Percentiles rank a stretch among this genome's conserved stretches.
These are phyloP conservation scores for Diadophis punctatus DNA, from an alignment of 2,113 vertebrate genomes.

Conservation along the genomic window DNA sequence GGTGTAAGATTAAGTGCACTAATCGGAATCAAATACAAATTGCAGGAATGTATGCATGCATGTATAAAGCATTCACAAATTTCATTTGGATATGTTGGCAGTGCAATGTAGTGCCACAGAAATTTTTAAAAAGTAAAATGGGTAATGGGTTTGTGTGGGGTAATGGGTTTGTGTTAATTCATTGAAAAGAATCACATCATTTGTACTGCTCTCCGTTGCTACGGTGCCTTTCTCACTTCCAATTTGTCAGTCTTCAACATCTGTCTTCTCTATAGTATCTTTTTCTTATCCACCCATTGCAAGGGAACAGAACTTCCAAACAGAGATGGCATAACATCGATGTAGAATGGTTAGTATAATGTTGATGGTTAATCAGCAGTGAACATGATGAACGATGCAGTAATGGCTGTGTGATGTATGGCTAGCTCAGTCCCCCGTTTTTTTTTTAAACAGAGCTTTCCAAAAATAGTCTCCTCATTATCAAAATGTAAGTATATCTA, in stretches of 20 bases:
- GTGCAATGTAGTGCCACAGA: not conserved
- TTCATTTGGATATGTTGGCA: not conserved
- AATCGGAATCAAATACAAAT: not conserved
- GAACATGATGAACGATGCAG: not conserved
- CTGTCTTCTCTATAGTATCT: not conserved
- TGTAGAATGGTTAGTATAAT: not conserved
- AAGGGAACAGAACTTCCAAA: not conserved
- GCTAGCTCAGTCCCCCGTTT: not conserved
- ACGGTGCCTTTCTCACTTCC: not conserved
- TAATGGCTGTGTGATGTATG: not conserved
- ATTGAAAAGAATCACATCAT: not conserved
- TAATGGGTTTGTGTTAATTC: not conserved
- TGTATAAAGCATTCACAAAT: not conserved
- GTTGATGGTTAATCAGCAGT: not conserved
- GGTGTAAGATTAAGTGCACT: not conserved
- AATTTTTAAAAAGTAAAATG: not conserved
- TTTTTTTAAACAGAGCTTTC: not conserved
- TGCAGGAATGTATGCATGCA: not conserved
- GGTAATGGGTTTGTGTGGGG: no score
- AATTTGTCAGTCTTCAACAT: not conserved
- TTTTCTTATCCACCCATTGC: not conserved
- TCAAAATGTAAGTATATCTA: not conserved
- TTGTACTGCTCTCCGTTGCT: not conserved
- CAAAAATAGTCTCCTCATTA: not conserved
- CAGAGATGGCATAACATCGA: not conserved